phyloP scores from a whole-genome alignment of 92 coral and sea anemone species.

The Palythoa grandis region DNA sequence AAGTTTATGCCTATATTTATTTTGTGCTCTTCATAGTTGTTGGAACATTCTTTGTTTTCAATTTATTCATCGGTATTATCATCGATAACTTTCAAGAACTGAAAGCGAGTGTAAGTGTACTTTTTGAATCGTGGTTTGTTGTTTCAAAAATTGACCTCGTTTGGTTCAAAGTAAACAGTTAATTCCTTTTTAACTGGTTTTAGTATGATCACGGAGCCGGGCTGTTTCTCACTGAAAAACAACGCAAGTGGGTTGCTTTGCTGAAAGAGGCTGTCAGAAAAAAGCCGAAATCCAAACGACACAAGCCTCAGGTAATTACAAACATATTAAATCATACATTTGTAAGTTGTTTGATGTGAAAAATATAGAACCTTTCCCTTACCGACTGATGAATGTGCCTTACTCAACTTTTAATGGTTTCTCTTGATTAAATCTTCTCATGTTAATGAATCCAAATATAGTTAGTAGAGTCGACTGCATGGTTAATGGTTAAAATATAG shows the following conservation, averaged over 20 bases:
- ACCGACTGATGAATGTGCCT: too few relatives aligned
- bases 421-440: too few relatives aligned
- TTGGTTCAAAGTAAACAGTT: not conserved
- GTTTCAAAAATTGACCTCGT: not conserved
- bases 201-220: constrained; percentile 91
- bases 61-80: constrained; percentile 87
- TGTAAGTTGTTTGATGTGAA: too few relatives aligned
- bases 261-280: constrained; percentile 79
- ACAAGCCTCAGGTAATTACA: constrained; percentile 20
- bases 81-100: constrained; percentile 90
- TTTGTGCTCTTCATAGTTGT: constrained; percentile 85
- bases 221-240: constrained; percentile 85
- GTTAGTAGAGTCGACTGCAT: too few relatives aligned
- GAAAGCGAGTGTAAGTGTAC: constrained; percentile 79
- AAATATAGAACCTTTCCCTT: too few relatives aligned
- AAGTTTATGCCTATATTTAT: constrained; percentile 80
- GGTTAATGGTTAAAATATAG: too few relatives aligned
- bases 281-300: constrained; percentile 71
- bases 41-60: constrained; percentile 92
- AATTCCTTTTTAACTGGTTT: not conserved
- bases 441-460: too few relatives aligned
- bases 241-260: constrained; percentile 83
- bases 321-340: too few relatives aligned
- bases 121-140: not conserved
- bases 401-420: too few relatives aligned